phyloP scores from a whole-genome alignment of 2,797 vertebrate species.

The Chloroceryle amazona region DNA sequence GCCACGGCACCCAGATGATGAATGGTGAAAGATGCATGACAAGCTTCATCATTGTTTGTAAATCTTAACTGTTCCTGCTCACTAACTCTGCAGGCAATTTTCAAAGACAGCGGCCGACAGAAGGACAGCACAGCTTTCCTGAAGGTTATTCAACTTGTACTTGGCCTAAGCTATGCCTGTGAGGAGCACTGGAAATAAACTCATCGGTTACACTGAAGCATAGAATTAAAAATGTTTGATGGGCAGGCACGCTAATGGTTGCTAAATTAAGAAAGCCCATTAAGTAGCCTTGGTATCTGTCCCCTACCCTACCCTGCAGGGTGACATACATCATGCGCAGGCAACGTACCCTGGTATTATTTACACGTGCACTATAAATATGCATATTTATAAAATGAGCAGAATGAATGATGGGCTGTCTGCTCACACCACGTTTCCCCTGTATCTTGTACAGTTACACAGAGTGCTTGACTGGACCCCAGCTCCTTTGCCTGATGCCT shows the following conservation, averaged over 20 bases:
- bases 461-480: accelerated
- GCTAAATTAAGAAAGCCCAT: constrained; percentile 42
- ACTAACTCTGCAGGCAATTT: constrained; percentile 99
- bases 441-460: background rate
- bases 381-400: background rate
- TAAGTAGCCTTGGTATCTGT: background rate
- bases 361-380: constrained; percentile 2
- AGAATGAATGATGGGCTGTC: background rate
- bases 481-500: background rate
- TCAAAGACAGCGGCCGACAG: constrained; percentile 96
- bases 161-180: constrained; percentile 85
- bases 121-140: constrained; percentile 97
- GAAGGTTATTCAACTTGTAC: constrained; percentile 99
- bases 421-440: background rate
- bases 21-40: constrained; percentile 99
- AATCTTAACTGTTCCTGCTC: constrained; percentile 99
- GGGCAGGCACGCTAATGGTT: background rate
- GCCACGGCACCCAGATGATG: constrained; percentile 93
- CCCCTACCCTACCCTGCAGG: accelerated
- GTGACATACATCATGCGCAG: background rate
- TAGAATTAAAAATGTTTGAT: background rate
- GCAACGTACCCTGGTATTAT: background rate
- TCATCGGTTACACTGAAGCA: constrained; percentile 16
- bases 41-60: constrained; percentile 99
- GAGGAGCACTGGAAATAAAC: constrained; percentile 71